phyloP scores from a whole-genome alignment of 2,888 invertebrate species.

The Xiphydria camelus region DNA sequence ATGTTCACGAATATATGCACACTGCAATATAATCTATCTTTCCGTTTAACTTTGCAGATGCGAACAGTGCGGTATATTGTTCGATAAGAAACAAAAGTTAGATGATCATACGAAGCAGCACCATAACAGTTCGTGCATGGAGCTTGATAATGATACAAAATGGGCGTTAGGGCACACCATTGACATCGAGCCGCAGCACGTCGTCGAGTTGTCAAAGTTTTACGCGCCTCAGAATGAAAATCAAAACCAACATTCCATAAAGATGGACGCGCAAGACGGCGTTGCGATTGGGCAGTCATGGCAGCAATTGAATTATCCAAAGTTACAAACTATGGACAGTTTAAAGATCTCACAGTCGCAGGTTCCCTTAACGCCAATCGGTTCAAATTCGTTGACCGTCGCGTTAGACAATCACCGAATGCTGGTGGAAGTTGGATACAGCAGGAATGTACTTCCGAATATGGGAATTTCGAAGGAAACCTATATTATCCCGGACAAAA shows the following conservation, averaged over 20 bases:
- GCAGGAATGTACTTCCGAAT: slow-evolving; percentile 14
- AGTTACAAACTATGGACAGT: slow-evolving; percentile 13
- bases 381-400: slow-evolving; percentile 19
- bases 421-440: slow-evolving; percentile 20
- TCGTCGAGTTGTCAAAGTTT: slow-evolving; percentile 1
- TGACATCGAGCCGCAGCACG: slow-evolving; percentile 7
- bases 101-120: slow-evolving; percentile 30
- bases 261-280: too few relatives aligned
- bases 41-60: slow-evolving; percentile 28
- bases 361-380: slow-evolving; percentile 15
- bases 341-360: slow-evolving; percentile 15
- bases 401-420: slow-evolving; percentile 21
- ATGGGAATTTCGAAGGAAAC: slow-evolving; percentile 5
- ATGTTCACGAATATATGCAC: too few relatives aligned
- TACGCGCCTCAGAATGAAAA: slow-evolving; percentile 1
- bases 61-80: slow-evolving; percentile 26
- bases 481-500: slow-evolving; percentile 4
- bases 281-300: slow-evolving; percentile 21
- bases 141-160: slow-evolving; percentile 4
- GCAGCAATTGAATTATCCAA: slow-evolving; percentile 26
- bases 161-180: slow-evolving; percentile 12
- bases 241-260: slow-evolving; percentile 1
- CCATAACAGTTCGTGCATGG: background rate
- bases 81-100: slow-evolving; percentile 29
- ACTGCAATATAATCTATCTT: too few relatives aligned